phyloP scores from a whole-genome alignment of 2,797 vertebrate species.

The Natrix natrix region DNA sequence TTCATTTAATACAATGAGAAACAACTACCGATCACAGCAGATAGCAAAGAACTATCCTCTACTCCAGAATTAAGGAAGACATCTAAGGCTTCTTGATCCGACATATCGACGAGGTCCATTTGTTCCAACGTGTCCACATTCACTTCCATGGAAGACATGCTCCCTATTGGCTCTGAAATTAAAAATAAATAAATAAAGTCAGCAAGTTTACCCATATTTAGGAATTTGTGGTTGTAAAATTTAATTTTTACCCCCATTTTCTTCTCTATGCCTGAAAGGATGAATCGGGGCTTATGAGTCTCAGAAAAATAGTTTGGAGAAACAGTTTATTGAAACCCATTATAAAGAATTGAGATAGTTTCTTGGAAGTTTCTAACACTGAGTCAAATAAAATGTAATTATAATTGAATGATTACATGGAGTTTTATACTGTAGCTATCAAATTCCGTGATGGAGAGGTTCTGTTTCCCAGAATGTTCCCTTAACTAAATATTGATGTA shows the following conservation, averaged over 20 bases:
- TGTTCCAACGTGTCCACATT: conserved; percentile 88
- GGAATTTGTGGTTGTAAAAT: not conserved
- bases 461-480: not conserved
- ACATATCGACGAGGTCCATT: conserved; percentile 88
- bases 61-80: conserved; percentile 88
- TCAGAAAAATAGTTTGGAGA: not conserved
- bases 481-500: not conserved
- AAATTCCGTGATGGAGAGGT: not conserved
- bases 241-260: not conserved
- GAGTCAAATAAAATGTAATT: not conserved
- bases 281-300: not conserved
- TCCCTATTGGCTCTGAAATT: conserved; percentile 81
- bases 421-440: not conserved
- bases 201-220: not conserved
- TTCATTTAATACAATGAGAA: not conserved
- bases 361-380: not conserved
- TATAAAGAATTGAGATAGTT: not conserved
- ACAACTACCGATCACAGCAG: conserved; percentile 80
- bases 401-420: not conserved
- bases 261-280: not conserved
- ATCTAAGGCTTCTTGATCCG: conserved; percentile 95
- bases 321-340: not conserved
- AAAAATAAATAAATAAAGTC: not conserved
- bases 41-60: conserved; percentile 80
- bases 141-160: conserved; percentile 88